Percentiles rank a stretch among this genome's conserved stretches.
Conservation (phyloP, 2,888 invertebrate genomes). For the Terebella lapidaria region DNA sequence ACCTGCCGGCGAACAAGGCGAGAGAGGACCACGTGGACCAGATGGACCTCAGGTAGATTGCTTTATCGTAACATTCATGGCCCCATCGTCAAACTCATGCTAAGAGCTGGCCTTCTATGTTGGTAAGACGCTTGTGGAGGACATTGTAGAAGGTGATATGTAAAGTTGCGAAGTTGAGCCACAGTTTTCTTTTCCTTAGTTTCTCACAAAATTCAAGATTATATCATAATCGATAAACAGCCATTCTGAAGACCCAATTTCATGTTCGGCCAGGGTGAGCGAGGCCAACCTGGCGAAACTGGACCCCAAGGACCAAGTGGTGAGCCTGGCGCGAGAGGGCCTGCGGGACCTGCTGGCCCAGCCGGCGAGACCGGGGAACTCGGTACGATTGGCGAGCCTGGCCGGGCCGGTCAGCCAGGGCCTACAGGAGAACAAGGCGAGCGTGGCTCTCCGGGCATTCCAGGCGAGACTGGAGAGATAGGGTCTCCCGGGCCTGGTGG, state of each 20-base stretch:
- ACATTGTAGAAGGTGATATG: too few relatives aligned
- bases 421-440: conserved; percentile 7
- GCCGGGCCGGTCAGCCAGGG: conserved; percentile 9
- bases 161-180: too few relatives aligned
- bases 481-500: conserved; percentile 10
- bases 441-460: conserved; percentile 16
- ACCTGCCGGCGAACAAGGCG: conserved; percentile 13
- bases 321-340: conserved; percentile 8
- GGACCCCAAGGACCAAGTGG: conserved; percentile 10
- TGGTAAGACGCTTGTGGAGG: too few relatives aligned
- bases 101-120: too few relatives aligned
- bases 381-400: conserved; percentile 22
- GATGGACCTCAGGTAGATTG: conserved; percentile 9
- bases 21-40: conserved; percentile 8
- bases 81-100: too few relatives aligned
- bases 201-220: too few relatives aligned
- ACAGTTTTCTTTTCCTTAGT: too few relatives aligned
- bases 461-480: conserved; percentile 9
- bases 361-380: conserved; percentile 4
- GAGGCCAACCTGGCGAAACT: conserved; percentile 8
- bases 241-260: too few relatives aligned
- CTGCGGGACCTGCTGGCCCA: conserved; percentile 9
- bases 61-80: too few relatives aligned
- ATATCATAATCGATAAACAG: too few relatives aligned
- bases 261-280: conserved; percentile 10